Conservation (phyloP, 2,888 invertebrate genomes). For the Scaptomyza caliginosa region DNA sequence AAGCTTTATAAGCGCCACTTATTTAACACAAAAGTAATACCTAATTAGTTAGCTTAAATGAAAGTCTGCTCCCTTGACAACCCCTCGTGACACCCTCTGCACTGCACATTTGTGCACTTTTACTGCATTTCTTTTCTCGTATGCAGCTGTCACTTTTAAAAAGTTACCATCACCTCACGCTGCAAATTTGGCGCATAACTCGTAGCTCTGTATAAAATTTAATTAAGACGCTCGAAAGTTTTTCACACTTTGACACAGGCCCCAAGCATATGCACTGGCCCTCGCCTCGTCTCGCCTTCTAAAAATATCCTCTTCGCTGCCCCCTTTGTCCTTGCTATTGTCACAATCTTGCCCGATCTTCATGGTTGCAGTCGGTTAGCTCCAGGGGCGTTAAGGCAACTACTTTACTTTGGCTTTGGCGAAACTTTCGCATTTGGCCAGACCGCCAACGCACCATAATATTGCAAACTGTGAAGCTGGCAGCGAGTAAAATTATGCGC, state of each 20-base stretch:
- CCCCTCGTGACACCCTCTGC: neutral
- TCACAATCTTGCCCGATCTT: slow-evolving; percentile 41
- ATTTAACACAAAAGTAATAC: slow-evolving; percentile 52
- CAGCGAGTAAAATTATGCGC: slow-evolving; percentile 67
- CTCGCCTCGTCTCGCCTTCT: neutral
- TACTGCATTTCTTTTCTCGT: slow-evolving; percentile 43
- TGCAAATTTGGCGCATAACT: slow-evolving; percentile 57
- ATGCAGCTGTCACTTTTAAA: slow-evolving; percentile 75
- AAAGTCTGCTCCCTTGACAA: slow-evolving; percentile 18
- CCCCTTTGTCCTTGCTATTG: neutral
- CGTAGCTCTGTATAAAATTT: slow-evolving; percentile 69
- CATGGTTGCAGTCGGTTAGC: slow-evolving; percentile 46
- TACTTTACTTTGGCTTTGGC: slow-evolving; percentile 70
- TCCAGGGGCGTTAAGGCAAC: slow-evolving; percentile 66
- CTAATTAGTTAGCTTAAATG: slow-evolving; percentile 65
- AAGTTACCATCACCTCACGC: slow-evolving; percentile 59
- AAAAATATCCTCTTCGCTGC: neutral
- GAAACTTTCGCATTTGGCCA: slow-evolving; percentile 60
- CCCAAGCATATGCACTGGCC: slow-evolving; percentile 60
- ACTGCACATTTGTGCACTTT: neutral
- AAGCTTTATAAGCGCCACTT: slow-evolving; percentile 47
- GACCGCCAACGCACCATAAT: slow-evolving; percentile 43
- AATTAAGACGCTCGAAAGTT: slow-evolving; percentile 74
- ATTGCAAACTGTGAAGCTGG: slow-evolving; percentile 48
- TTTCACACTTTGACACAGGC: slow-evolving; percentile 75